A percentile compares a stretch with the other conserved stretches of the same genome.
phyloP scores from a whole-genome alignment of 2,888 invertebrate genomes.

The Ceramica pisi region DNA sequence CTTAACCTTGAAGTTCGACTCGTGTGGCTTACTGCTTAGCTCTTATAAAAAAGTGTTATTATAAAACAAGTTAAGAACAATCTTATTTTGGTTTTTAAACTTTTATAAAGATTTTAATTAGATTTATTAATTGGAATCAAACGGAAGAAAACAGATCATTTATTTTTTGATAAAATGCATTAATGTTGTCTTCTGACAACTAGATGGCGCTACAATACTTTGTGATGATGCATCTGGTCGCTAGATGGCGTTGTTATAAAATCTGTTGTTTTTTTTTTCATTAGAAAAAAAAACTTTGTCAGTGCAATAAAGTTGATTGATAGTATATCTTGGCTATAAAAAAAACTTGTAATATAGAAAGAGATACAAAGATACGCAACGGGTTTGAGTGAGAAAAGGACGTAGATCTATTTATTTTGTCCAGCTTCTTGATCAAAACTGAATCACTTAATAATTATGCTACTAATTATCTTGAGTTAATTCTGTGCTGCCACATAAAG shows the following conservation, averaged over 20 bases:
- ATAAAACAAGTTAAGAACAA: no score
- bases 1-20: no score
- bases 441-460: no score
- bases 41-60: no score
- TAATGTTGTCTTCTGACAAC: background rate
- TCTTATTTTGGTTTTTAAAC: no score
- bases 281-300: conserved; percentile 18
- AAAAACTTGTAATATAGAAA: background rate
- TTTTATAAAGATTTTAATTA: no score
- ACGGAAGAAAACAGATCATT: no score
- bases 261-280: conserved; percentile 56
- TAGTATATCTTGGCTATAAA: conserved; percentile 30
- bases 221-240: conserved; percentile 21
- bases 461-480: no score
- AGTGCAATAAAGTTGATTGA: conserved; percentile 37
- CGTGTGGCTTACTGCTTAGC: no score
- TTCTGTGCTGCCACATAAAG: no score
- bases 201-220: conserved; percentile 38
- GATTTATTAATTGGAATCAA: background rate
- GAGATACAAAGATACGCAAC: background rate
- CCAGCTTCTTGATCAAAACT: background rate
- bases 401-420: background rate
- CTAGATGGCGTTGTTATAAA: conserved; percentile 51
- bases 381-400: background rate
- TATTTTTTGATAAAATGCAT: no score